Base-by-base conservation (phyloP, 2,113 vertebrate genomes). In the Apteryx mantelli region DNA sequence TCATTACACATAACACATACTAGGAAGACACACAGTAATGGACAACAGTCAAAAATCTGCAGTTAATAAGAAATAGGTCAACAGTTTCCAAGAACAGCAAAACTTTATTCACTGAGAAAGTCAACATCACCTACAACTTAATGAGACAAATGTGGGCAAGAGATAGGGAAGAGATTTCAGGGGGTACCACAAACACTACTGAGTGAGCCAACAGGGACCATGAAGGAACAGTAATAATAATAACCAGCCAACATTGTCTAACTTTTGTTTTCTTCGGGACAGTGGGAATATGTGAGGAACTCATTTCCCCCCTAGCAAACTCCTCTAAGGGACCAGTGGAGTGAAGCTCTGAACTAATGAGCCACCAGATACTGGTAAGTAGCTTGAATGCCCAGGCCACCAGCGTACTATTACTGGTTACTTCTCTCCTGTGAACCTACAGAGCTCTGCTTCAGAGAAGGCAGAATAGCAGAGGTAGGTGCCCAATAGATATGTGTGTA, bases 221-320 rank as follows among this genome's bases (percentile, higher is more conserved):
- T 74, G 22, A 78, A 20, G 22, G 38, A 88, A 34, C 4, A 70
- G 17, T 24, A 70, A 11, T 4, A 44, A 40, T 60, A 69, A 88
- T 60, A 10, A 21, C 13, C 70, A 65, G 8, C 2, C 30, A 60
- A 30, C 9, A 14, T 19, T 0, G 0, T 5, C 24, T 73, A 58
- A 46, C 13, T 75, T 88, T 50, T 70, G 2, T 66, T 75, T 81
- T 8, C 11, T 11, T 63, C 20, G 44, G 7, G 30, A 76, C 24
- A 60, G 48, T 58, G 9, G 19, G 5, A 30, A 3, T 80, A 19
- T 60, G 11, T 7, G 17, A 46, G 40, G 34, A 71, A 22, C 3
- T 83, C 14, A 56, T 78, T 70, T 64, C 53, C 48, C 19, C 30
- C 78, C 32, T 32, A 58, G 38, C 1, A 2, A 34, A 8, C 30